Base-by-base conservation (phyloP, 1,140 invertebrate genomes). In the Drosophila azteca region DNA sequence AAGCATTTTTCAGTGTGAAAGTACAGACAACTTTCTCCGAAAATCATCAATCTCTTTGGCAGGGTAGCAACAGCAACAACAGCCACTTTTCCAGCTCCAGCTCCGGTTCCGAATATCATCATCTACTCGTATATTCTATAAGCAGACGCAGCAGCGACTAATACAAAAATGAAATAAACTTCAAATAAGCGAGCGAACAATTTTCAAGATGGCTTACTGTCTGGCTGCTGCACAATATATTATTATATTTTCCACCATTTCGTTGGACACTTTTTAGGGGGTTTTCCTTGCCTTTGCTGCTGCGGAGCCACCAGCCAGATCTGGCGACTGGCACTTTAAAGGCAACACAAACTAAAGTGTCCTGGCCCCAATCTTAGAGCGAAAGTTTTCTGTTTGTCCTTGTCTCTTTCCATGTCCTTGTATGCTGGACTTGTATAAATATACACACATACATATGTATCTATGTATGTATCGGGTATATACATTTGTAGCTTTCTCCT, bases 401-500 rank as follows among this genome's bases (percentile, higher is more conserved):
- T 66, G 60, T 57, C 51, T 45, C 17, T 35, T 26, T 11, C 7
- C 35, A n/a, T n/a, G n/a, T 54, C 24, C 13, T 13, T 41, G 35
- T 51, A 35, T 46, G n/a, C 68, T 65, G 31, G 31, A 35, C 31
- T 35, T 35, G 31, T 76, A 75, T 69, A 74, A 61, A 54, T 48
- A 29, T 20, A 20, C 1, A 1, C 1, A 20, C 17, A 20, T 1
- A 20, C 51, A 51, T 73, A 65, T 50, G 35, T 60, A 50, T 64
- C 49, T 76, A 61, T 26, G 0, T 9, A 62, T 39, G 4, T 39
- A 39, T 39, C 11, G 35, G 35, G 60, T 66, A 50, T 29, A 53
- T 62, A 39, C 41, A 51, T 35, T 43, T 24, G 49, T 39, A 59
- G 74, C 61, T 74, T 65, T 79, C 61, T 78, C 76, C 76, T 85